Conservation (phyloP, 37 sponge, comb jelly and placozoan genomes). For the Aphrocallistes beatrix region DNA sequence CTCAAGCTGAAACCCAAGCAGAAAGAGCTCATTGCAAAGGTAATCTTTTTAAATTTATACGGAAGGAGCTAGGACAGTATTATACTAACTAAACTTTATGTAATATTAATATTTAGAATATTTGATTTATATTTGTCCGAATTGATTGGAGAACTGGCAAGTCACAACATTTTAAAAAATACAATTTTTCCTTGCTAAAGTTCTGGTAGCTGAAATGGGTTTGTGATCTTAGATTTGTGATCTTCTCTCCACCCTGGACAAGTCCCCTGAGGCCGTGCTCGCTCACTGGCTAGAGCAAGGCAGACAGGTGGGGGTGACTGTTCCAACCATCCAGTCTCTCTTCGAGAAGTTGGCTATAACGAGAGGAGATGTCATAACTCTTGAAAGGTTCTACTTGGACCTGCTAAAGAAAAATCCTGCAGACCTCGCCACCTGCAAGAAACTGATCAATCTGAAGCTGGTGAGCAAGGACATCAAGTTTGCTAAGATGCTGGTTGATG, state of each 20-base stretch:
- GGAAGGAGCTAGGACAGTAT: too few species aligned
- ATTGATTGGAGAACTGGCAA: too few species aligned
- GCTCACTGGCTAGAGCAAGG: background rate
- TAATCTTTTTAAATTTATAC: too few species aligned
- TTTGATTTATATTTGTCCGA: too few species aligned
- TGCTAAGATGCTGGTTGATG: background rate
- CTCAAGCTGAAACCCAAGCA: background rate
- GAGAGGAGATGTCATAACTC: background rate
- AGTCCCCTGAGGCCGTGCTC: background rate
- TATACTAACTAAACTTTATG: too few species aligned
- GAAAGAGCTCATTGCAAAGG: background rate
- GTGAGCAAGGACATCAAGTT: background rate
- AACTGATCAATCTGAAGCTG: background rate
- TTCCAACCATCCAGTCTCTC: background rate
- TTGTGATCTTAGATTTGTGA: conserved; percentile 9
- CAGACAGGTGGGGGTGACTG: background rate
- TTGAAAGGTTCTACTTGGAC: background rate
- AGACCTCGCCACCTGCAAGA: background rate
- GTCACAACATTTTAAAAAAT: too few species aligned
- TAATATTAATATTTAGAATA: too few species aligned
- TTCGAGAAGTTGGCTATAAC: background rate
- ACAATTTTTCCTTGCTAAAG: too few species aligned
- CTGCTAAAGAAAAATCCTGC: background rate
- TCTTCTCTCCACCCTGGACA: background rate
- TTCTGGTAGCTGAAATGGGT: too few species aligned